These are phyloP conservation scores for Temnothorax rugatulus DNA, from an alignment of 2,888 invertebrate species.

Conservation along the genomic window DNA sequence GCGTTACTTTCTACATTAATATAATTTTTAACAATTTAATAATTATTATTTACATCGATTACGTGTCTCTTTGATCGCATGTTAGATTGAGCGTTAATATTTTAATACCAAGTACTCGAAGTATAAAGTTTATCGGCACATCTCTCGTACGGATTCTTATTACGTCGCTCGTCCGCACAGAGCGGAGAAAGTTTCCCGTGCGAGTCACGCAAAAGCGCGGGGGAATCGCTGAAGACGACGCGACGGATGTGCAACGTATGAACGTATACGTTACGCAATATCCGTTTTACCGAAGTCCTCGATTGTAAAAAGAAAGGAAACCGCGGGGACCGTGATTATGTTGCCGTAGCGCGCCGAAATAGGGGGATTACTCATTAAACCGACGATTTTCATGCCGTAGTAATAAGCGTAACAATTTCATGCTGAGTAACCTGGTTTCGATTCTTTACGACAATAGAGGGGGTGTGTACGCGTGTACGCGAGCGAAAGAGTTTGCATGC, in stretches of 20 bases:
- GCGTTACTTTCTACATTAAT: not conserved
- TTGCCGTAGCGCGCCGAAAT: slow-evolving; percentile 19
- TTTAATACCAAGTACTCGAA: not conserved
- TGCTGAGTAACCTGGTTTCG: slow-evolving; percentile 42
- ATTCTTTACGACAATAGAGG: slow-evolving; percentile 33
- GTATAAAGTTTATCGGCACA: not conserved
- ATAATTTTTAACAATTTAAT: slow-evolving; percentile 16
- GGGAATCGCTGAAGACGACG: slow-evolving; percentile 69
- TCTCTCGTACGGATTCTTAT: slow-evolving; percentile 21
- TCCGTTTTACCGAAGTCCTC: slow-evolving; percentile 66
- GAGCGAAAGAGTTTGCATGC: slow-evolving; percentile 11
- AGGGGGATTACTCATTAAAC: slow-evolving; percentile 19
- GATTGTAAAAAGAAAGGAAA: slow-evolving; percentile 67
- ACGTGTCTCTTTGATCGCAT: not conserved
- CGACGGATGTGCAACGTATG: slow-evolving; percentile 59
- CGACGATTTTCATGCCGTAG: slow-evolving; percentile 29
- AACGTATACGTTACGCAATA: slow-evolving; percentile 64
- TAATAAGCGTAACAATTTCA: slow-evolving; percentile 38
- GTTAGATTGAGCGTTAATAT: not conserved
- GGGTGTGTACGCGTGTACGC: slow-evolving; percentile 5
- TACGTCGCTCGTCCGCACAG: slow-evolving; percentile 39
- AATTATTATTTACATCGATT: not conserved
- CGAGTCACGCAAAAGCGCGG: slow-evolving; percentile 69
- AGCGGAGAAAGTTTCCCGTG: slow-evolving; percentile 73
- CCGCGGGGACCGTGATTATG: slow-evolving; percentile 41